Evolutionary conservation across 2,888 invertebrate species (phyloP), one percentile per base, ranked within the genome.

Genomic region (Iphiclides podalirius): DNA sequence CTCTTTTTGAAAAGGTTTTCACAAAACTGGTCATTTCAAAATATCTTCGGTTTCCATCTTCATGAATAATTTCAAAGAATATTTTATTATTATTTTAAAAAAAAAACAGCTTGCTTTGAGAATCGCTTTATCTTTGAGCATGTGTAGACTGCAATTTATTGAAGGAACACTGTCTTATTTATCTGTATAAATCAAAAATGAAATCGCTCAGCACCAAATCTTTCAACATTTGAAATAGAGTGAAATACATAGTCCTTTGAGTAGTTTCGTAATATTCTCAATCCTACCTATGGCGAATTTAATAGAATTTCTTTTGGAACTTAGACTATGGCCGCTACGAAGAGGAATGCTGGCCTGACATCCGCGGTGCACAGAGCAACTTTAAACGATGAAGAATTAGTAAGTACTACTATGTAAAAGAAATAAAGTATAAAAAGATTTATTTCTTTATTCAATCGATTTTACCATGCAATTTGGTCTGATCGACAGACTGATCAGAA

Each of bases 251-350:
- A 20, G 20, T 20, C 4, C 2, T 28, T 2, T 28, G 8, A 28
- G 28, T 28, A 28, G 28, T 28, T 28, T 28, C n/a, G 28, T 2
- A 2, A 9, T 34, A 33, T 33, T 31, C 7, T 14, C 9, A 13
- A 33, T 15, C 9, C 1, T 4, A 7, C 11, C 1, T 16, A 28
- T 11, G 36, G 11, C 14, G 11, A 13, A 20, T 20, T 41, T 36
- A 47, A 41, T 13, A 26, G 40, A 36, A 45, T 26, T 23, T 26
- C 23, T 47, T 53, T 44, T 54, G 61, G 52, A 74, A 61, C 77
- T 67, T 77, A 99, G 99, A 99, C 99, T 55, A 99, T 99, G 98
- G 98, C 98, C 59, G 98, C 98, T 28, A 98, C 98, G 55, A 98
- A 99, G 83, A 92, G 99, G 71, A 98, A 98, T 83, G 97, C 98